A percentile compares a stretch with the other conserved stretches of the same genome.
These are phyloP conservation scores for Rachycentron canadum DNA, from an alignment of 2,797 vertebrate genomes.

Conservation along the genomic window DNA sequence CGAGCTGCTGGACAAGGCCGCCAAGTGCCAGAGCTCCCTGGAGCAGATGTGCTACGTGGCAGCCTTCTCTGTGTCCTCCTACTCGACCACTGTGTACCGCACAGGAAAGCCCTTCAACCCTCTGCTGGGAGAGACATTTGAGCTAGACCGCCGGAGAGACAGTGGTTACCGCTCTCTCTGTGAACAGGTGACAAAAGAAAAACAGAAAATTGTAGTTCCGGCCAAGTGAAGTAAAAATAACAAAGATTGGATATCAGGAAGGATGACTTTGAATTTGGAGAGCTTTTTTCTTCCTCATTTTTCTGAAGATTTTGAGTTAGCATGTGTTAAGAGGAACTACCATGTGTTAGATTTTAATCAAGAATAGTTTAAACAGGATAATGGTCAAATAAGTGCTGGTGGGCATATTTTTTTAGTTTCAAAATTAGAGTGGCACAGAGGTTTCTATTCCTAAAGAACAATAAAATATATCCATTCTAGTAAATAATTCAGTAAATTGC, in stretches of 20 bases:
- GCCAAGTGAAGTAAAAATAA: constrained; percentile 15
- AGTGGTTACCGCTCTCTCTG: constrained; percentile 95
- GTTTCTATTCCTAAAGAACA: constrained; percentile 5
- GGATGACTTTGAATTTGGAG: constrained; percentile 21
- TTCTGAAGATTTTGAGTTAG: not conserved
- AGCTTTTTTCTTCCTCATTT: constrained; percentile 6
- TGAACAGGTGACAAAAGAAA: constrained; percentile 88
- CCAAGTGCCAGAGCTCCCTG: constrained; percentile 91
- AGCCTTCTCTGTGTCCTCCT: constrained; percentile 96
- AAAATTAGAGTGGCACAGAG: not conserved
- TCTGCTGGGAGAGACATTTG: constrained; percentile 94
- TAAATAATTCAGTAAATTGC: constrained; percentile 18
- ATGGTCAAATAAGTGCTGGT: not conserved
- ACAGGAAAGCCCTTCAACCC: constrained; percentile 98
- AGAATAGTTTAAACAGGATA: not conserved
- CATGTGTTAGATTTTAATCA: not conserved
- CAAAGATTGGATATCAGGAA: constrained; percentile 1
- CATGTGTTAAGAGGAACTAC: not conserved
- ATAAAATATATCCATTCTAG: not conserved
- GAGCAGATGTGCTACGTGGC: constrained; percentile 97
- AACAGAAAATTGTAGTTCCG: not conserved
- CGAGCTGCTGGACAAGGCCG: constrained; percentile 91
- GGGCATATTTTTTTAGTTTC: not conserved
- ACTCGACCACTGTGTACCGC: constrained; percentile 96
- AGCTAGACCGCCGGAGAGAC: constrained; percentile 94